Percentiles rank a stretch among this genome's conserved stretches.
phyloP scores from a whole-genome alignment of 2,113 vertebrate species.

The Scolopax mira region DNA sequence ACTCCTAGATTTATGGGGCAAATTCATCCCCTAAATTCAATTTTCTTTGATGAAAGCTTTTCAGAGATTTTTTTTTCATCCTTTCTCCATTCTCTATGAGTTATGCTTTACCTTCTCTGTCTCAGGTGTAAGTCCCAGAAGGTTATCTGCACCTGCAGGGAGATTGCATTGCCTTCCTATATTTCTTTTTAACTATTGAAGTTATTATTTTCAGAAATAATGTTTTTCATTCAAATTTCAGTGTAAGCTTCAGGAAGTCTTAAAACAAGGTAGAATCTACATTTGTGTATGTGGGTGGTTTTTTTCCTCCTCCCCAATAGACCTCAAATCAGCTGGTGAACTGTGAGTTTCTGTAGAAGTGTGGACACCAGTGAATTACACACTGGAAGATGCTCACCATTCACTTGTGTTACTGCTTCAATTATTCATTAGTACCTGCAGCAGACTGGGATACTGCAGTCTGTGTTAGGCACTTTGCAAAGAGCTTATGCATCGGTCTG shows the following conservation, averaged over 20 bases:
- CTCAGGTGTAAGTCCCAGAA: constrained; percentile 21
- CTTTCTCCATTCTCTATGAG: constrained; percentile 39
- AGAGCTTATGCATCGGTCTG: neutral
- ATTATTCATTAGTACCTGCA: neutral
- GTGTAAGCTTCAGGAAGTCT: neutral
- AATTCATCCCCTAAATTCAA: constrained; percentile 64
- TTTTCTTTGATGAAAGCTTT: constrained; percentile 66
- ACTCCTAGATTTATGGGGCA: constrained; percentile 58
- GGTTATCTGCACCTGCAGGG: constrained; percentile 49
- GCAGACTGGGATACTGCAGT: neutral
- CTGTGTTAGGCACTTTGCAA: neutral
- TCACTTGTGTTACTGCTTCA: neutral
- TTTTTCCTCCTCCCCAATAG: neutral
- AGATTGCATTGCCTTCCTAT: neutral
- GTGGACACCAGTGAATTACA: neutral
- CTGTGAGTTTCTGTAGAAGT: neutral
- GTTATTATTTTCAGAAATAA: constrained; percentile 30
- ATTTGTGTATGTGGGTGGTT: neutral
- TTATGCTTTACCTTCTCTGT: constrained; percentile 46
- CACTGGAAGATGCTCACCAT: neutral
- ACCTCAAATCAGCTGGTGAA: neutral
- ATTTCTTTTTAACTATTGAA: constrained; percentile 20
- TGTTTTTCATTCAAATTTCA: constrained; percentile 38
- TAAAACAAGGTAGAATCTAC: neutral
- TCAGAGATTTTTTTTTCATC: neutral